Conservation (phyloP, 1,140 invertebrate genomes). For the Zaprionus tsacasi region DNA sequence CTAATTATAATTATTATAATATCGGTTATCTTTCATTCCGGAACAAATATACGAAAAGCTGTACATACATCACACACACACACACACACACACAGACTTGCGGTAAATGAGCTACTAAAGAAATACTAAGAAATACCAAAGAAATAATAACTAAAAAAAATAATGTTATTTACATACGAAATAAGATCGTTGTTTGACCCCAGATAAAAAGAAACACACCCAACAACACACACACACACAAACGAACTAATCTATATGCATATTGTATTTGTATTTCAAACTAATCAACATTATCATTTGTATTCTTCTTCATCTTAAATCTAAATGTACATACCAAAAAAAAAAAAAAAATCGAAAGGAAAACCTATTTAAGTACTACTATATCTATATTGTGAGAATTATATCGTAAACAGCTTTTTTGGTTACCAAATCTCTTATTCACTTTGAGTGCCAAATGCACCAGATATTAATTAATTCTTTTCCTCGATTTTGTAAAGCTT, state of each 20-base stretch:
- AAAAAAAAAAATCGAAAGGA: neutral
- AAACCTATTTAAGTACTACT: conserved; percentile 7
- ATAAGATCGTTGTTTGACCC: conserved; percentile 33
- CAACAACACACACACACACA: conserved; percentile 3
- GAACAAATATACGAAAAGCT: conserved; percentile 11
- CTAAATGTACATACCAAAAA: conserved; percentile 27
- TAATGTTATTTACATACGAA: neutral
- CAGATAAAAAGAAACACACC: neutral
- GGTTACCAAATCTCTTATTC: neutral
- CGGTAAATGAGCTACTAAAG: neutral
- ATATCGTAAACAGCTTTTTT: neutral
- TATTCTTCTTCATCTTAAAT: conserved; percentile 12
- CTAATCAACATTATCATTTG: conserved; percentile 10
- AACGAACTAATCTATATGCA: conserved; percentile 1
- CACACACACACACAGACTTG: conserved; percentile 5
- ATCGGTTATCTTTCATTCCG: conserved; percentile 16
- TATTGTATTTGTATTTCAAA: conserved; percentile 12
- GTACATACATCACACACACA: conserved; percentile 20
- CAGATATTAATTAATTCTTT: neutral
- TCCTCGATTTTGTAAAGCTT: conserved; percentile 1
- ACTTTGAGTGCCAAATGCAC: conserved; percentile 50
- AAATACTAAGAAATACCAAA: conserved; percentile 10
- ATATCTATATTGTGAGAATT: conserved; percentile 9
- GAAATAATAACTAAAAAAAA: conserved; percentile 9
- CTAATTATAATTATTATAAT: conserved; percentile 18